These are phyloP conservation scores for Polyommatus iphigenia DNA, from an alignment of 2,888 invertebrate genomes.

Conservation along the genomic window DNA sequence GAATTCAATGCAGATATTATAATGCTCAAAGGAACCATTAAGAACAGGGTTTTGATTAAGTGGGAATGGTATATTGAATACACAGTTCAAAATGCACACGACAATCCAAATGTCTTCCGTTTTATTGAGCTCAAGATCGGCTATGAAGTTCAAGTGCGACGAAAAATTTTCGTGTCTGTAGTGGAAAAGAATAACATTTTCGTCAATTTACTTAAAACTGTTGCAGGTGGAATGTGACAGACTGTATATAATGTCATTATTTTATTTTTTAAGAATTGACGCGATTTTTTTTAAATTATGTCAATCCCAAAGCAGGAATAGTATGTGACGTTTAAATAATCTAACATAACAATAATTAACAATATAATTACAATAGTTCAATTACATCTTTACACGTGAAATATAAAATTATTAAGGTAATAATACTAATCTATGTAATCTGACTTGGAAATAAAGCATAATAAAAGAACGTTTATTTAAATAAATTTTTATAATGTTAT, in stretches of 20 bases:
- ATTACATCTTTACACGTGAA: neutral
- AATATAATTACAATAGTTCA: too few relatives aligned
- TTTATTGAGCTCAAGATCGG: neutral
- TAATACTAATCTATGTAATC: too few relatives aligned
- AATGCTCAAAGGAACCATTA: conserved; percentile 41
- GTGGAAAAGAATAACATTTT: too few relatives aligned
- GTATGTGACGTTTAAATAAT: too few relatives aligned
- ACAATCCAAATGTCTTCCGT: neutral
- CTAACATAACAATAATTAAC: too few relatives aligned
- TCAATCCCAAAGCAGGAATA: too few relatives aligned
- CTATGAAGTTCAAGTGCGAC: neutral
- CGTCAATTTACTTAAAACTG: too few relatives aligned
- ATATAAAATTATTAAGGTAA: neutral
- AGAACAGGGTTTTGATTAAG: conserved; percentile 43
- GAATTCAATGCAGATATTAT: conserved; percentile 51
- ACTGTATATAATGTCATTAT: too few relatives aligned
- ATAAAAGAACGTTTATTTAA: neutral
- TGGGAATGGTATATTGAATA: conserved; percentile 37
- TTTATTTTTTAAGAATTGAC: too few relatives aligned
- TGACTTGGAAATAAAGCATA: neutral
- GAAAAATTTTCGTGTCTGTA: neutral
- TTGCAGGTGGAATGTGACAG: too few relatives aligned
- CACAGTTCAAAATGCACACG: neutral
- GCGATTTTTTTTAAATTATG: too few relatives aligned
- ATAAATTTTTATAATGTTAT: neutral